Base-by-base conservation (phyloP, 2,888 invertebrate genomes). In the Heterodera filipjevi region DNA sequence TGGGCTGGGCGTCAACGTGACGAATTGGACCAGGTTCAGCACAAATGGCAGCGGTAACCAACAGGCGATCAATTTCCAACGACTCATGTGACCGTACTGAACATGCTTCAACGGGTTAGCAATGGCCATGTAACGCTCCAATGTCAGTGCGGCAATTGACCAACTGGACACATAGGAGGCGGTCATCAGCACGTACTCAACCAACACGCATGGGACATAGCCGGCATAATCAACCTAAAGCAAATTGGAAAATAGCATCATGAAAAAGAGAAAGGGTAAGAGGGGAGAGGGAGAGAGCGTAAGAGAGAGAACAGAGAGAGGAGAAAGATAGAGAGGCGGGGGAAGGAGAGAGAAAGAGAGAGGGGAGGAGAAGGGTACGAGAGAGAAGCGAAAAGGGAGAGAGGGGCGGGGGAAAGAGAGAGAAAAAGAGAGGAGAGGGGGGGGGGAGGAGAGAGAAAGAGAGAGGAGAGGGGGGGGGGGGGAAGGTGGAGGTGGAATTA, bases 21-120 rank as follows among this genome's bases (percentile, higher is more conserved):
- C 78, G 79, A 88, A 87, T 71, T 88, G 88, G 64, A 85, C 82
- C 16, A 87, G 80, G 71, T 88, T 87, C 8, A 88, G 82, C 22
- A 88, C 73, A 77, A 88, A 86, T 8, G 88, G 88, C 49, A 88
- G 84, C 6, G 88, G 88, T 35, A 88, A 80, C 88, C 88, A 88
- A 77, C 49, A 76, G 64, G 59, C 33, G 77, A 79, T 79, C 72
- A 79, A 59, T 39, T 64, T 66, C 78, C 78, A 78, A 1, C 79
- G 66, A 33, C 79, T 79, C 71, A 79, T 72, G 71, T 79, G 79
- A 14, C 79, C 79, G 46, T 77, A 79, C 64, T 85, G 84, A 71
- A 88, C 84, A 76, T 87, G 86, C 35, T 84, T 80, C 46, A 88
- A 77, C 14, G 88, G 88, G 79, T 88, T 87, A 27, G 85, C 86